These are phyloP conservation scores for Callocephalon fimbriatum DNA, from an alignment of 2,113 vertebrate species.

Conservation along the genomic window DNA sequence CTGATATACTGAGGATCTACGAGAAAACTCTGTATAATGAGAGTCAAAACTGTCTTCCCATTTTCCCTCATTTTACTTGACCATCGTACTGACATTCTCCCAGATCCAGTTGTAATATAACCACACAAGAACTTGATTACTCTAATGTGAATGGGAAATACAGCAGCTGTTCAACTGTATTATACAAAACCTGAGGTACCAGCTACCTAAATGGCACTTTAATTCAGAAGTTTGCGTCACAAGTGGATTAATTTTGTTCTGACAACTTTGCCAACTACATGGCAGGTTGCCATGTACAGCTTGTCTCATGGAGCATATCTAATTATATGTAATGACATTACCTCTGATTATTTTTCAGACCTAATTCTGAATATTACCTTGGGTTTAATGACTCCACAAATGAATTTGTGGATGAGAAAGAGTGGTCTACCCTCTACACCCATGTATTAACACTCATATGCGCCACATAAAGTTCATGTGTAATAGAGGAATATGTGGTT, in stretches of 20 bases:
- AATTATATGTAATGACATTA: not conserved
- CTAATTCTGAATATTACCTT: not conserved
- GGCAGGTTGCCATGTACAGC: not conserved
- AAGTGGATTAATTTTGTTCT: not conserved
- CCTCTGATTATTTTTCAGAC: not conserved
- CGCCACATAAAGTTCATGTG: not conserved
- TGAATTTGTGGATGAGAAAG: not conserved
- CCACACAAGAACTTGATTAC: not conserved
- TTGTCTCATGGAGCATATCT: not conserved
- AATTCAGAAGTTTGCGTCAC: not conserved
- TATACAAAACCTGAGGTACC: not conserved
- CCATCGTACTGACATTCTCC: not conserved
- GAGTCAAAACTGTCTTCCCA: not conserved
- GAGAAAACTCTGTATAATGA: not conserved
- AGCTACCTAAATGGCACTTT: not conserved
- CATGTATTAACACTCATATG: not conserved
- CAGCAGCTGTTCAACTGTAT: not conserved
- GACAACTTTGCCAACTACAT: not conserved
- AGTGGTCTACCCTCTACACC: not conserved
- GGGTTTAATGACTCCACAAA: not conserved
- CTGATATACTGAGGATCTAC: not conserved
- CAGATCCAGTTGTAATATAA: not conserved
- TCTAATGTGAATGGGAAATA: not conserved
- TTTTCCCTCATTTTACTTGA: not conserved
- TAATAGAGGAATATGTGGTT: not conserved